Evolutionary conservation across 2,888 invertebrate genomes (phyloP).

Genomic region (Glyphotaelius pellucidus): DNA sequence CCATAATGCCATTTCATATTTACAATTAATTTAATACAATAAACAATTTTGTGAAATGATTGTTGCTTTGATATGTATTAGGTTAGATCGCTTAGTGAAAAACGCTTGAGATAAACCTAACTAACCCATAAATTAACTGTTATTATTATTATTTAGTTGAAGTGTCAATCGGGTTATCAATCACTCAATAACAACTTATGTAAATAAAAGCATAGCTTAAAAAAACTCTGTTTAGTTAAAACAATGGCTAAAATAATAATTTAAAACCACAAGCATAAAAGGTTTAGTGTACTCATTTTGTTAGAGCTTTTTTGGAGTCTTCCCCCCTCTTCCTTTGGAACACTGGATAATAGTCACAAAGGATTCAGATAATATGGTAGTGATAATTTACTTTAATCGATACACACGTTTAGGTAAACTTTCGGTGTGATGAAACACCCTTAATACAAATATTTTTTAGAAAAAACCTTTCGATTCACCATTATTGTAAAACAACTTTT

Average conservation of each 20-base stretch:
- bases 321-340: not conserved
- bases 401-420: no score
- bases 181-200: not conserved
- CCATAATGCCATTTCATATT: not conserved
- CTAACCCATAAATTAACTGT: no score
- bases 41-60: not conserved
- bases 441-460: no score
- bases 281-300: not conserved
- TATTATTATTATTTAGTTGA: not conserved
- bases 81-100: no score
- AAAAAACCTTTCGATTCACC: no score
- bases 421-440: no score
- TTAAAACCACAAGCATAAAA: not conserved
- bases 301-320: not conserved
- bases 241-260: not conserved
- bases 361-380: not conserved
- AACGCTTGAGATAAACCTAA: no score
- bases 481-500: no score
- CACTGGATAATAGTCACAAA: not conserved
- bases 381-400: no score
- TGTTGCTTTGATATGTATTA: not conserved
- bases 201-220: no score
- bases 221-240: not conserved
- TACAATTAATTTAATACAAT: not conserved
- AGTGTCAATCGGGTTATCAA: not conserved